Evolutionary conservation across 2,888 invertebrate species (phyloP).

Genomic region (Cryptophagus acutangulus): DNA sequence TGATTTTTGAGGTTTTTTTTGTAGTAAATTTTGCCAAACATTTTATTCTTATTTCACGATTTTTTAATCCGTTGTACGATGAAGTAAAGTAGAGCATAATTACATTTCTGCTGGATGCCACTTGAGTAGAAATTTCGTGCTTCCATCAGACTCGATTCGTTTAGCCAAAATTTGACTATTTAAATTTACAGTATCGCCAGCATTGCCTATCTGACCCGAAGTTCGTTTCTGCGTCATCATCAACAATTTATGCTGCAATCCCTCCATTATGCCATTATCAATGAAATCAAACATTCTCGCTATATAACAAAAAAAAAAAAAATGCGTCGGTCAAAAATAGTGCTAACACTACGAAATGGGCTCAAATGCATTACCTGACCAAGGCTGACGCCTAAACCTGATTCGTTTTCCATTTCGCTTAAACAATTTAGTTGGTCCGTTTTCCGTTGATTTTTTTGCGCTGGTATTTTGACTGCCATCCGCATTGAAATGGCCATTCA

Average conservation of each 20-base stretch:
- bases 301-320: no score
- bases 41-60: no score
- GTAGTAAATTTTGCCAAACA: no score
- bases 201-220: constrained; percentile 56
- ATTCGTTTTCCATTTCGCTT: constrained; percentile 84
- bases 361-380: constrained; percentile 66
- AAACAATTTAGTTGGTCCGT: constrained; percentile 71
- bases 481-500: constrained; percentile 83
- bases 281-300: constrained; percentile 93
- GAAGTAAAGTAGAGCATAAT: constrained; percentile 47
- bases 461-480: constrained; percentile 56
- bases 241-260: constrained; percentile 75
- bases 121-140: constrained; percentile 63
- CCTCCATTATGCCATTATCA: constrained; percentile 89
- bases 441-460: constrained; percentile 68
- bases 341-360: constrained; percentile 17
- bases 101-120: constrained; percentile 86
- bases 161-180: constrained; percentile 65
- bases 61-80: neutral
- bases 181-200: constrained; percentile 65
- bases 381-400: constrained; percentile 80
- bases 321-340: no score
- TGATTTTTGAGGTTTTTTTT: no score
- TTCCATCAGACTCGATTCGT: constrained; percentile 60
- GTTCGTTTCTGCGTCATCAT: constrained; percentile 57